Evolutionary conservation across 2,888 invertebrate genomes (phyloP).

Genomic region (Nephrotoma guestfalica): DNA sequence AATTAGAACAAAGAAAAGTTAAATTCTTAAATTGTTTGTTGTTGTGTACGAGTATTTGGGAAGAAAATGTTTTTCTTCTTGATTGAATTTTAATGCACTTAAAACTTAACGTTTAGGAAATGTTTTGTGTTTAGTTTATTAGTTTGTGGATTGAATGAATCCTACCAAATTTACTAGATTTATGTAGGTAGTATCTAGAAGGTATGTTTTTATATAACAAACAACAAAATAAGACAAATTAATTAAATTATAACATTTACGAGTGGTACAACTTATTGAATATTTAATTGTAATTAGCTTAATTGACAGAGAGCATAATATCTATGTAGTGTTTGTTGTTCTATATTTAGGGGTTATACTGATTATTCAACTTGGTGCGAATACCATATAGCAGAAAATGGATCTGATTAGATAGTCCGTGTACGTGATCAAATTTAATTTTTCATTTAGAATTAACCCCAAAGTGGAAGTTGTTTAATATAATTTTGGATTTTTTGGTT

Average conservation of each 20-base stretch:
- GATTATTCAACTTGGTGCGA: background rate
- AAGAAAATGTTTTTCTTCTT: background rate
- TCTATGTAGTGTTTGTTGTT: background rate
- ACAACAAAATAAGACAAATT: background rate
- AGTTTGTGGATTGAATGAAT: background rate
- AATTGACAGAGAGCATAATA: background rate
- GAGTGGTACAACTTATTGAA: background rate
- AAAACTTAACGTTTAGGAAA: background rate
- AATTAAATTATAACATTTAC: background rate
- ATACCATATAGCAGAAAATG: background rate
- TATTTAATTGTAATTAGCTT: background rate
- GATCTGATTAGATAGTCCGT: background rate
- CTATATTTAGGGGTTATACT: background rate
- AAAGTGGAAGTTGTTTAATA: too few species aligned
- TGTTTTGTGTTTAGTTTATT: background rate
- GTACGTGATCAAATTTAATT: background rate
- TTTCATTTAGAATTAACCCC: background rate
- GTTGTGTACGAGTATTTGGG: background rate
- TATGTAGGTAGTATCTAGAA: background rate
- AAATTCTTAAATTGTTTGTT: background rate
- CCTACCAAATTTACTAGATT: background rate
- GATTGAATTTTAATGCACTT: background rate
- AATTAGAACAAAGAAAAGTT: background rate
- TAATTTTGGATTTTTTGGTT: too few species aligned
- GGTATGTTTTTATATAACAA: background rate